These are phyloP conservation scores for Chloropsis cyanopogon DNA, from an alignment of 2,113 vertebrate species.

Conservation along the genomic window DNA sequence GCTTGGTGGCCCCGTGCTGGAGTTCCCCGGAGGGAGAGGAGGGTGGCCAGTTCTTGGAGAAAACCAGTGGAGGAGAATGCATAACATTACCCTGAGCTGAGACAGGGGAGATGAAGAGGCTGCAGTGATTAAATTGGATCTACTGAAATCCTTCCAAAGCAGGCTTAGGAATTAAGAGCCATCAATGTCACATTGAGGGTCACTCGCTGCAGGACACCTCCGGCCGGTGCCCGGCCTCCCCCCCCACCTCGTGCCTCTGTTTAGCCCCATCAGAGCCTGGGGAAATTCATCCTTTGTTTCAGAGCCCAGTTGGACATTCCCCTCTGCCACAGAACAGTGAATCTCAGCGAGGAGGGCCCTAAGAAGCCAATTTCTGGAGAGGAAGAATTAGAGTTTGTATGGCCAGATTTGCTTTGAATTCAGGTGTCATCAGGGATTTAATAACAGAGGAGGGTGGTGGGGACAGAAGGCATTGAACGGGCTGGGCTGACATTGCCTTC, in stretches of 20 bases:
- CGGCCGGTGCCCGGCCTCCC: neutral
- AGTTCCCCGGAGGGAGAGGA: neutral
- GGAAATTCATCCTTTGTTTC: neutral
- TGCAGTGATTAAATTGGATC: slow-evolving; percentile 69
- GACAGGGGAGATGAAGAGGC: slow-evolving; percentile 39
- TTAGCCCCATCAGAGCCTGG: neutral
- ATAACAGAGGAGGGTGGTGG: neutral
- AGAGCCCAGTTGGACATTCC: neutral
- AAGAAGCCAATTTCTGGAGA: neutral
- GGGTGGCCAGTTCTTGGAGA: neutral
- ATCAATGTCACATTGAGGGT: slow-evolving; percentile 71
- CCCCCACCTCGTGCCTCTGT: neutral
- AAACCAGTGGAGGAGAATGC: neutral
- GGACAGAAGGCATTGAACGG: neutral
- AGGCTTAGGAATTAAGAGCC: slow-evolving; percentile 72
- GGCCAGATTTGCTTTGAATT: neutral
- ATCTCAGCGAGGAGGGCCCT: neutral
- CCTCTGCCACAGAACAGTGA: fast-evolving
- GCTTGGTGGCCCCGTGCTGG: fast-evolving
- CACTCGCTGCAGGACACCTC: slow-evolving; percentile 44
- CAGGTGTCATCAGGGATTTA: neutral
- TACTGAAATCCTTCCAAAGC: slow-evolving; percentile 72
- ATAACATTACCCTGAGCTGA: neutral
- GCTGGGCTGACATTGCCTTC: neutral
- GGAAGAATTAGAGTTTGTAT: neutral